Evolutionary conservation across 2,888 invertebrate genomes (phyloP).

Genomic region (Troglohyphantes excavatus): DNA sequence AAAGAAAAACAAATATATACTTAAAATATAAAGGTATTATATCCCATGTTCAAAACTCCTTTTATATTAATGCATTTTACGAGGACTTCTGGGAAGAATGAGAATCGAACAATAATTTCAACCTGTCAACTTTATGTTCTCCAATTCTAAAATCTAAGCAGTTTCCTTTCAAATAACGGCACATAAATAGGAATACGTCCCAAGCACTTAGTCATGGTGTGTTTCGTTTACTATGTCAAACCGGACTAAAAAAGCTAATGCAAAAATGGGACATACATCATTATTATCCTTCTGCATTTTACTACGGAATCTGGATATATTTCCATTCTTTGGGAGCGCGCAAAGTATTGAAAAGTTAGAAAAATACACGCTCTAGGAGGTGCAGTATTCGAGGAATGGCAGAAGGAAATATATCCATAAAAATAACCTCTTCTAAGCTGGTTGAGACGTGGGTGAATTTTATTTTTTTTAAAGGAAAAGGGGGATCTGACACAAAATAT

Average conservation of each 20-base stretch:
- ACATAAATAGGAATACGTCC: slow-evolving; percentile 37
- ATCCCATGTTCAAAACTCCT: too few relatives aligned
- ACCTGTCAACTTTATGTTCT: slow-evolving; percentile 13
- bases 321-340: neutral
- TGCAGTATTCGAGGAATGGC: slow-evolving; percentile 17
- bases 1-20: too few relatives aligned
- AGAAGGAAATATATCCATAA: slow-evolving; percentile 24
- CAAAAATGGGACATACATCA: neutral
- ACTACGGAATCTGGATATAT: slow-evolving; percentile 19
- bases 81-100: slow-evolving; percentile 5
- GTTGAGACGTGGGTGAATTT: slow-evolving; percentile 35
- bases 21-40: too few relatives aligned
- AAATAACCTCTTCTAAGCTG: slow-evolving; percentile 28
- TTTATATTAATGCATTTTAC: neutral
- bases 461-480: neutral
- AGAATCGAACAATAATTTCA: slow-evolving; percentile 22
- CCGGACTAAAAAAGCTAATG: slow-evolving; percentile 21
- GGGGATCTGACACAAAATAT: slow-evolving; percentile 14
- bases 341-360: slow-evolving; percentile 20
- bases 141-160: neutral
- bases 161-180: slow-evolving; percentile 28
- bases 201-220: slow-evolving; percentile 21
- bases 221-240: neutral
- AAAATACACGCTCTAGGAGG: slow-evolving; percentile 7
- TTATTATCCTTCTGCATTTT: slow-evolving; percentile 19